These are phyloP conservation scores for Malurus cyaneus DNA, from an alignment of 2,113 vertebrate genomes.

Conservation along the genomic window DNA sequence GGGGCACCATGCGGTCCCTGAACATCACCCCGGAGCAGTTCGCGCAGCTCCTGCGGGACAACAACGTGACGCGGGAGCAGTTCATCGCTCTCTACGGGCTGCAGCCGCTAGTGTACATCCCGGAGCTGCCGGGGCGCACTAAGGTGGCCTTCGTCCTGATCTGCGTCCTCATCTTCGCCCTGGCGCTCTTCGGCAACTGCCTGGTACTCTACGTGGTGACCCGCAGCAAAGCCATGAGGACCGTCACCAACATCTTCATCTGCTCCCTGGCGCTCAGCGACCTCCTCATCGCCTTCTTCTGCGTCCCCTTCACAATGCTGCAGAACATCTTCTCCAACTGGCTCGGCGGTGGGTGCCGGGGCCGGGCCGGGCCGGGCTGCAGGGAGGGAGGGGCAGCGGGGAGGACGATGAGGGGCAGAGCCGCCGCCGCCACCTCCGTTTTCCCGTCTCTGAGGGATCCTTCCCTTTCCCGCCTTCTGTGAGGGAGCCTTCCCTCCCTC, in stretches of 20 bases:
- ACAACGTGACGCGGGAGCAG: conserved; percentile 76
- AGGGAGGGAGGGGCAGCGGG: background rate
- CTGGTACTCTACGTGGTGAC: conserved; percentile 77
- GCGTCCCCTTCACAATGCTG: conserved; percentile 76
- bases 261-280: conserved; percentile 80
- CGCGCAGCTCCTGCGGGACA: conserved; percentile 67
- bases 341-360: conserved; percentile 70
- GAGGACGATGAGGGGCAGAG: background rate
- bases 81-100: conserved; percentile 75
- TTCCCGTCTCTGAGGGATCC: background rate
- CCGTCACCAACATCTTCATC: conserved; percentile 80
- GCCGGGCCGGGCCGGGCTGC: background rate
- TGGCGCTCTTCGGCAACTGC: conserved; percentile 77
- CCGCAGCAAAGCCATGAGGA: conserved; percentile 75
- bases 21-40: conserved; percentile 75
- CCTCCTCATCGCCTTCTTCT: conserved; percentile 79
- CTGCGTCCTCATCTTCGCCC: conserved; percentile 69
- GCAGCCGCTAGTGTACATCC: conserved; percentile 74
- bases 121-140: conserved; percentile 67
- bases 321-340: conserved; percentile 77
- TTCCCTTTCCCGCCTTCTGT: background rate
- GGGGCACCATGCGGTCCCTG: conserved; percentile 60
- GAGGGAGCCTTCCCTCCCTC: background rate
- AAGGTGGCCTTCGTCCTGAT: conserved; percentile 69
- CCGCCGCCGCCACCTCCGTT: too few relatives aligned